Base-by-base conservation (phyloP, 2,888 invertebrate species). In the Pseudoips prasinana region DNA sequence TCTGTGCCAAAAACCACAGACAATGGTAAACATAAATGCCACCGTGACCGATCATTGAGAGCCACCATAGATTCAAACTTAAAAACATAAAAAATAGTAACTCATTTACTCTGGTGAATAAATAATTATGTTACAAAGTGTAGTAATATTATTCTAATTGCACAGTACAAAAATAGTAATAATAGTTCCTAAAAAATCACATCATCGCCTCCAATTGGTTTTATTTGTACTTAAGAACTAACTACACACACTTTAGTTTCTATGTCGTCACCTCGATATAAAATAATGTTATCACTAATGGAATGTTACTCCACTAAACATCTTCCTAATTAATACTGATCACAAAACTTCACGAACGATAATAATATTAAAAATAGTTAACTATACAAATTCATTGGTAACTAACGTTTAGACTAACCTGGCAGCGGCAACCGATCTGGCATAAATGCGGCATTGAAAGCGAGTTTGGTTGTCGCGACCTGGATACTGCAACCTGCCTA, bases 281-380 rank as follows among this genome's bases (percentile, higher is more conserved):
- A 53, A 60, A 52, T 50, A 47, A 58, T n/a, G 33, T 46, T 56
- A 58, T 51, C 30, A 34, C 52, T 62, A 62, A 26, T 47, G 69
- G 67, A 68, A 68, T 68, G 69, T 57, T 46, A 53, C 49, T 46
- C 37, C 38, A 37, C 46, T 41, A 49, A 30, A 36, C 39, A 30
- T 29, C 43, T 5, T 42, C 43, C 38, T 48, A 36, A 35, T 45
- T 46, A 82, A 82, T 82, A 82, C 81, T 82, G 81, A 81, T 81
- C 71, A 72, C 71, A 67, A 65, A 63, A 65, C 49, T 51, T 58
- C 52, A 52, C 48, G 57, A 57, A 58, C 46, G 55, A 42, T 48
- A 36, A 45, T 45, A 39, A 57, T 50, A 57, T 46, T 51, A 64
- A 45, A 50, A 52, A 43, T 51, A 58, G 51, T 54, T 46, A 54